Base-by-base conservation (phyloP, 1,140 invertebrate species). In the Aphelinus certus region DNA sequence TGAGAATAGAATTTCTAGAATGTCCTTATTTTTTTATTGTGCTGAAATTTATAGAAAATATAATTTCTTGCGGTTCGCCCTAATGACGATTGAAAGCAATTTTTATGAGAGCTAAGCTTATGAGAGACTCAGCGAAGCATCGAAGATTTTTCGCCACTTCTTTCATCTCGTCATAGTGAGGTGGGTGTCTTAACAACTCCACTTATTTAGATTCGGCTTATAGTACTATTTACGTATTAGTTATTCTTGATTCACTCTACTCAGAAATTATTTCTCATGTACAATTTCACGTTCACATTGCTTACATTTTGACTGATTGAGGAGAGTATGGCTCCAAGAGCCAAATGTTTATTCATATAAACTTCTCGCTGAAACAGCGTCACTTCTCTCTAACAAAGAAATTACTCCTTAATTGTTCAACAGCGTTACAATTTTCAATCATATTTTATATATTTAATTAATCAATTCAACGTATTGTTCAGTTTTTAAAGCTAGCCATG, bases 251-350 rank as follows among this genome's bases (percentile, higher is more conserved):
- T 64, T 75, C 60, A 56, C 51, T 62, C 55, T 65, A 56, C 66
- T 71, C 53, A n/a, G 9, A 26, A 45, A 53, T 55, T 71, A 46
- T 64, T 75, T 70, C 71, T 71, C 61, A 75, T 71, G 26, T 75
- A 75, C 73, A 75, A 69, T 75, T 68, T 26, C 26, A 26, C 26
- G 45, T 64, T 75, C 70, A 70, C 67, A 70, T 65, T 58, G 48
- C 56, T 64, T 9, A 60, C 62, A 75, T 7, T 75, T 60, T 70
- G 42, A 69, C 67, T 57, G 60, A 69, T 64, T 43, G 42, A 68
- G 46, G 45, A 58, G 2, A 63, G 58, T 42, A 75, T 7, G 58
- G n/a, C 61, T 75, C 65, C 49, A 4, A 75, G 65, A 71, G 51
- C 47, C 10, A 43, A 5, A 45, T 55, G 47, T 71, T 10, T 7